phyloP scores from a whole-genome alignment of 2,113 vertebrate genomes.

The Eulemur rufifrons region DNA sequence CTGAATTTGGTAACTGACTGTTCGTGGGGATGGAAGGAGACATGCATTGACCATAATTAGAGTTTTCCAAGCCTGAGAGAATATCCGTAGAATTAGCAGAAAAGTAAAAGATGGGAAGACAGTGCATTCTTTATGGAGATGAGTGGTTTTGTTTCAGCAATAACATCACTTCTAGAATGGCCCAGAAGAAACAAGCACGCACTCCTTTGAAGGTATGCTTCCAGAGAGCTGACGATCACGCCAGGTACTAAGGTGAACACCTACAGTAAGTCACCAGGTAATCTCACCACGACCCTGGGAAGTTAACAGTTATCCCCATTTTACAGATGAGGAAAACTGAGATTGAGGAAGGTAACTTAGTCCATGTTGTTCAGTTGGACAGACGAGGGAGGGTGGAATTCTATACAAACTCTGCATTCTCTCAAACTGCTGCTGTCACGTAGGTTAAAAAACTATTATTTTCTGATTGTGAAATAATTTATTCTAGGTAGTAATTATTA shows the following conservation, averaged over 20 bases:
- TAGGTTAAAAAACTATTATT: neutral
- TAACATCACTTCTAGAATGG: neutral
- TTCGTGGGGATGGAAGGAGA: neutral
- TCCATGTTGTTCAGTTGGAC: neutral
- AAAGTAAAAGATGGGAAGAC: neutral
- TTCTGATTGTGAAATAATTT: neutral
- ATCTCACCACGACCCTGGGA: neutral
- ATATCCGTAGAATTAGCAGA: neutral
- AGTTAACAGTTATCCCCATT: neutral
- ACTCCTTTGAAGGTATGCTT: neutral
- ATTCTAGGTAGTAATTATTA: neutral
- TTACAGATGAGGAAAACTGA: neutral
- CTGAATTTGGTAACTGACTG: neutral
- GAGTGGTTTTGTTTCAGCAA: neutral
- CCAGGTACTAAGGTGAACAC: neutral
- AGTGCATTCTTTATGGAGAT: neutral
- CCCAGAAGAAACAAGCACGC: neutral
- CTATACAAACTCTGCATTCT: neutral
- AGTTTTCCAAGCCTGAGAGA: neutral
- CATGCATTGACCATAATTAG: neutral
- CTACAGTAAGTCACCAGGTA: neutral
- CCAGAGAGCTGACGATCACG: neutral
- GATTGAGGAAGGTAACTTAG: neutral
- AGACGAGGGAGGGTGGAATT: neutral
- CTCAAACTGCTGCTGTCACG: neutral